These are phyloP conservation scores for Bradynema listronoti DNA, from an alignment of 1,140 invertebrate genomes.

Conservation along the genomic window DNA sequence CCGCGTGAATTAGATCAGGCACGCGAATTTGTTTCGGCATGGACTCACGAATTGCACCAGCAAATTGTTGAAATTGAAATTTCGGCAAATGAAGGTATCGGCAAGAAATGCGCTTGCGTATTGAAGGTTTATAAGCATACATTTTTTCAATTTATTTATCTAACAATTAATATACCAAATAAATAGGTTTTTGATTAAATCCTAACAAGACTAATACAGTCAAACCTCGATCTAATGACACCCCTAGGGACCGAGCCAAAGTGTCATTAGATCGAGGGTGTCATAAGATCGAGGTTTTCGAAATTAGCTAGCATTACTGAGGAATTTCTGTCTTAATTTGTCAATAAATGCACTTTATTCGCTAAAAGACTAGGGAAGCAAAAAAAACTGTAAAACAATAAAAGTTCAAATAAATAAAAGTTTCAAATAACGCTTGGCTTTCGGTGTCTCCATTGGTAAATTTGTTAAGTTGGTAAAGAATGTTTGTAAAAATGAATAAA, in stretches of 20 bases:
- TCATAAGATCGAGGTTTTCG: no score
- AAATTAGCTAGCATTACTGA: no score
- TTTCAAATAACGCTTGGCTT: no score
- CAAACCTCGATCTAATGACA: no score
- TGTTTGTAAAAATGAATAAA: no score
- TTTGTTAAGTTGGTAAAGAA: no score
- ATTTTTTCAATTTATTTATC: neutral
- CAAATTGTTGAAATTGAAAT: neutral
- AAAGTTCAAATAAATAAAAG: no score
- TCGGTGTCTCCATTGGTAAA: no score
- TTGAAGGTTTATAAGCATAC: neutral
- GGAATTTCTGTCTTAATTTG: constrained; percentile 1
- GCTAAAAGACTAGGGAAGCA: no score
- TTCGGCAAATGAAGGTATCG: constrained; percentile 13
- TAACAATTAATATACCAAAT: neutral
- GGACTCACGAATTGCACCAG: neutral
- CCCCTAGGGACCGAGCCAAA: no score
- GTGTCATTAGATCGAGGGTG: no score
- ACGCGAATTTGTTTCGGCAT: constrained; percentile 25
- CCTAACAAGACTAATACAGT: neutral
- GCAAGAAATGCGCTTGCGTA: constrained; percentile 7
- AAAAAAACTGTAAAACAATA: no score
- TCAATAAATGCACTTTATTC: neutral
- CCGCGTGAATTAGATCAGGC: constrained; percentile 14
- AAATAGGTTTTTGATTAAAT: constrained; percentile 1